These are phyloP conservation scores for Platycnemis pennipes DNA, from an alignment of 2,888 invertebrate species.

Conservation along the genomic window DNA sequence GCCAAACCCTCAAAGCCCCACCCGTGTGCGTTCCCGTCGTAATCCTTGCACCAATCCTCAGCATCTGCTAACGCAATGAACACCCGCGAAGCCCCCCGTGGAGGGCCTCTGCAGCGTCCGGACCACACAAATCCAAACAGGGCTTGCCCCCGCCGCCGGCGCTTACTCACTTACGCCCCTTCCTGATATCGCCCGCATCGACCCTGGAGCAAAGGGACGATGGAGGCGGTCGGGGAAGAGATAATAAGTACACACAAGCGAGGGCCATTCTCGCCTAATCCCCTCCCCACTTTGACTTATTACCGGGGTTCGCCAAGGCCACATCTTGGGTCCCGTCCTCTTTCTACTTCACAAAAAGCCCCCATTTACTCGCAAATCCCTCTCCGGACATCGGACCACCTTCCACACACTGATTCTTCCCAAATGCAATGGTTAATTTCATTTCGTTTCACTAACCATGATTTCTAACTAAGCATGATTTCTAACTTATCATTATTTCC, in stretches of 20 bases:
- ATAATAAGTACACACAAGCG: constrained; percentile 17
- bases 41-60: neutral
- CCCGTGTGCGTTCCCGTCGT: neutral
- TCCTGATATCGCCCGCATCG: constrained; percentile 16
- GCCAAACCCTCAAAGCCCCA: neutral
- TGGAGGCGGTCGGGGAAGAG: neutral
- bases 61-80: neutral
- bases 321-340: neutral
- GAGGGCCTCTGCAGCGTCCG: neutral
- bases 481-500: no score
- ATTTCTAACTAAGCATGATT: no score
- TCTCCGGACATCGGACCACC: neutral
- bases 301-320: neutral
- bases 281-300: constrained; percentile 9
- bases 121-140: neutral
- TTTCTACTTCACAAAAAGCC: neutral
- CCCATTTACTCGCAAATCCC: neutral
- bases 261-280: neutral
- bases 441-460: no score
- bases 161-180: neutral
- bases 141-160: neutral
- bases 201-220: neutral
- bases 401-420: neutral
- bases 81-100: neutral
- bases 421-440: no score